Base-by-base conservation (phyloP, 2,888 invertebrate species). In the Melanostoma mellinum region DNA sequence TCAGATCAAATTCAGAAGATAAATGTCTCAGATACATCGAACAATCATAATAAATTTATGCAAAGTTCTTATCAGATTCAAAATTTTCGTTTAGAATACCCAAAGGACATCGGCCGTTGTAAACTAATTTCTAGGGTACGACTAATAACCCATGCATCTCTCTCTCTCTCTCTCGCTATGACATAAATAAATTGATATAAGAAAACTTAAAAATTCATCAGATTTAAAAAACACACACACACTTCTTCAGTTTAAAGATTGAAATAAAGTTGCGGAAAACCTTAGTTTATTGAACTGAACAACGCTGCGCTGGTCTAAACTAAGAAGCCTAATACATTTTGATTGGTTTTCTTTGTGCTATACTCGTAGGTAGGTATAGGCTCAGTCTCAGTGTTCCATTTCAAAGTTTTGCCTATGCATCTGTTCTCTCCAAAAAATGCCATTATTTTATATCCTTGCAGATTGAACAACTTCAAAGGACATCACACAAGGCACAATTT, bases 401-500 rank as follows among this genome's bases (percentile, higher is more conserved):
- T 53, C 46, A 48, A 52, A 74, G 44, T 56, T 73, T 78, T 74
- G 48, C 48, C 61, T 74, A 55, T 79, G 55, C 60, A 61, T 55
- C 55, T 38, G 48, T 56, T 68, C 40, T 68, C 40, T 78, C 55
- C 30, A 61, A 79, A 79, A 79, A 50, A 67, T 78, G 73, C 20
- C 55, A 71, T 75, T 71, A 71, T 80, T 71, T 71, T 63, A 69
- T 75, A 65, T 75, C 80, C 75, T 80, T 75, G 58, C 58, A 75
- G 65, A 75, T 69, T 80, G 63, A 53, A 38, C 10, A 80, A 80
- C 75, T 53, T 80, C 80, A 80, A 80, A 80, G 75, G 58, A 65
- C 44, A 65, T 40, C 40, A 35, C 63, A 60, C 38, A 61, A 68
- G 63, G 58, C 52, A 46, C 35, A 63, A 63, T 69, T 80, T 56